These are phyloP conservation scores for Andrena hattorfiana DNA, from an alignment of 2,888 invertebrate species.

Conservation along the genomic window DNA sequence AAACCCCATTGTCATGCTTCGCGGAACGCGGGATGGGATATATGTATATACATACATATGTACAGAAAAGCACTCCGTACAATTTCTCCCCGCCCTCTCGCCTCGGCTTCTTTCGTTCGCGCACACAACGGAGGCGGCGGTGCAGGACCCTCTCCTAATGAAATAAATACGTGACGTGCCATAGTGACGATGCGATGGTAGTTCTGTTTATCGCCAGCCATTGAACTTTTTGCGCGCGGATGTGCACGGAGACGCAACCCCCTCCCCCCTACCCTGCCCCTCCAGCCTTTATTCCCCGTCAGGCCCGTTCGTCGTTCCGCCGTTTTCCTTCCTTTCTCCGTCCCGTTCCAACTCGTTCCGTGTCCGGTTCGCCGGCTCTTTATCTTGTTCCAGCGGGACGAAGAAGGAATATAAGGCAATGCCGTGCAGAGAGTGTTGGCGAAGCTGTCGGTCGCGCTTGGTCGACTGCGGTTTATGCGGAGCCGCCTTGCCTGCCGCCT, in stretches of 20 bases:
- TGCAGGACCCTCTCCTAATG: conserved; percentile 66
- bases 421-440: conserved; percentile 81
- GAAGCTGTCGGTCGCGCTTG: conserved; percentile 83
- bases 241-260: conserved; percentile 37
- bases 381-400: conserved; percentile 72
- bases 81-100: conserved; percentile 48
- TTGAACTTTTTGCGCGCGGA: conserved; percentile 59
- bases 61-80: conserved; percentile 64
- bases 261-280: neutral
- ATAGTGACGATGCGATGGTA: conserved; percentile 60
- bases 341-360: conserved; percentile 39
- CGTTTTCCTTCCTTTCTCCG: conserved; percentile 50
- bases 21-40: conserved; percentile 74
- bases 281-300: conserved; percentile 23
- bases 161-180: conserved; percentile 72
- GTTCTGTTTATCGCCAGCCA: conserved; percentile 68
- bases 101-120: conserved; percentile 31
- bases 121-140: conserved; percentile 52
- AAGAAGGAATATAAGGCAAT: conserved; percentile 76
- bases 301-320: conserved; percentile 16
- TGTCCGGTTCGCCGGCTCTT: conserved; percentile 64
- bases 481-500: conserved; percentile 77
- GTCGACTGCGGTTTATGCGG: conserved; percentile 83
- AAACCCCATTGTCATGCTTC: conserved; percentile 83
- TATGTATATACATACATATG: conserved; percentile 69